phyloP scores from a whole-genome alignment of 2,113 vertebrate species.

The Platichthys flesus region DNA sequence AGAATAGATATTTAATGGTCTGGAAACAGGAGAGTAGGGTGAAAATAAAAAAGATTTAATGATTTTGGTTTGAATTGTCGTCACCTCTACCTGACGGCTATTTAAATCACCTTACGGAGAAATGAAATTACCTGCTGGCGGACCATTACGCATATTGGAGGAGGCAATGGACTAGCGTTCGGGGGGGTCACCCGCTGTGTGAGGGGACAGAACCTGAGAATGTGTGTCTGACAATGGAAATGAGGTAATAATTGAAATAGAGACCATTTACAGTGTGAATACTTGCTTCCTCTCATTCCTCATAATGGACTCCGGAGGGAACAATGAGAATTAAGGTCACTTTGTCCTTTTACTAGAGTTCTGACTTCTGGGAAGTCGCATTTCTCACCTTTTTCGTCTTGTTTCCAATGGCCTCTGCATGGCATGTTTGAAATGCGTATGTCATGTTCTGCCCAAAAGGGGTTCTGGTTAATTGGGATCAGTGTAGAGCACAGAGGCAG shows the following conservation, averaged over 20 bases:
- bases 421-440: not conserved
- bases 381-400: too few species aligned
- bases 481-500: constrained; percentile 15
- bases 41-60: not conserved
- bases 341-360: not conserved
- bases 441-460: constrained; percentile 39
- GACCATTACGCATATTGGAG: constrained; percentile 31
- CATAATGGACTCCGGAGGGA: not conserved
- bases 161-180: constrained; percentile 36
- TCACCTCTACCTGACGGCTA: constrained; percentile 11
- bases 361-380: not conserved
- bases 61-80: constrained; percentile 39
- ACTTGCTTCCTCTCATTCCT: not conserved
- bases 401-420: not conserved
- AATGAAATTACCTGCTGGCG: constrained; percentile 31
- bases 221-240: constrained; percentile 20
- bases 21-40: not conserved
- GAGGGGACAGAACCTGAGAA: constrained; percentile 3
- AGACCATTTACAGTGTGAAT: not conserved
- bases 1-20: not conserved
- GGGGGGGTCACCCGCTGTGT: constrained; percentile 4
- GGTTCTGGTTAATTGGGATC: constrained; percentile 51
- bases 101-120: constrained; percentile 41
- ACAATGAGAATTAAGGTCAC: not conserved
- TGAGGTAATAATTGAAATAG: constrained; percentile 8